Evolutionary conservation across 2,113 vertebrate genomes (phyloP).

Genomic region (Heliornis fulica): DNA sequence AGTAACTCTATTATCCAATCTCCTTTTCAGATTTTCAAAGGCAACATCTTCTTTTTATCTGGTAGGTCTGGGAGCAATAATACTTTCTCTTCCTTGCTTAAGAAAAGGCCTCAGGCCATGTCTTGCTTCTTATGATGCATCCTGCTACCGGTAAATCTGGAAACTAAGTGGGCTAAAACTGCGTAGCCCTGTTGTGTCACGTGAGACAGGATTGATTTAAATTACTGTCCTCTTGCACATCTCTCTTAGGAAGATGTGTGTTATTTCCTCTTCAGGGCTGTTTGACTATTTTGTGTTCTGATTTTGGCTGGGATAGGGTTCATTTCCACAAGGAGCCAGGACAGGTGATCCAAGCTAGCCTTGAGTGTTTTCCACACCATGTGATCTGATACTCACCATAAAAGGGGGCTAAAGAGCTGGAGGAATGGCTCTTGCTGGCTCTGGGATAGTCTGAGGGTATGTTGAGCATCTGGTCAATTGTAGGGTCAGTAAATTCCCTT

Average conservation of each 20-base stretch:
- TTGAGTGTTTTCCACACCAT: no score
- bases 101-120: not conserved
- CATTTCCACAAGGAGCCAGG: no score
- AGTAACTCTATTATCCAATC: not conserved
- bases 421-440: no score
- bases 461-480: no score
- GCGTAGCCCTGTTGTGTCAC: not conserved
- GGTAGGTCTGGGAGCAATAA: not conserved
- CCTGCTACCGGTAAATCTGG: not conserved
- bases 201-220: not conserved
- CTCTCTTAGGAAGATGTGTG: not conserved
- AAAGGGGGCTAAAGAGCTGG: no score
- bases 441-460: no score
- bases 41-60: not conserved
- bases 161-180: not conserved
- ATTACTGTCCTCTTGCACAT: not conserved
- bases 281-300: not conserved
- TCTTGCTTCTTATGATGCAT: not conserved
- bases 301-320: no score
- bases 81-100: not conserved
- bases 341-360: no score
- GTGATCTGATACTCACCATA: no score
- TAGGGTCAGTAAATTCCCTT: no score
- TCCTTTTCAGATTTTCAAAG: not conserved
- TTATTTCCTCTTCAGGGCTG: not conserved